These are phyloP conservation scores for Bungarus multicinctus DNA, from an alignment of 2,113 vertebrate genomes.

Conservation along the genomic window DNA sequence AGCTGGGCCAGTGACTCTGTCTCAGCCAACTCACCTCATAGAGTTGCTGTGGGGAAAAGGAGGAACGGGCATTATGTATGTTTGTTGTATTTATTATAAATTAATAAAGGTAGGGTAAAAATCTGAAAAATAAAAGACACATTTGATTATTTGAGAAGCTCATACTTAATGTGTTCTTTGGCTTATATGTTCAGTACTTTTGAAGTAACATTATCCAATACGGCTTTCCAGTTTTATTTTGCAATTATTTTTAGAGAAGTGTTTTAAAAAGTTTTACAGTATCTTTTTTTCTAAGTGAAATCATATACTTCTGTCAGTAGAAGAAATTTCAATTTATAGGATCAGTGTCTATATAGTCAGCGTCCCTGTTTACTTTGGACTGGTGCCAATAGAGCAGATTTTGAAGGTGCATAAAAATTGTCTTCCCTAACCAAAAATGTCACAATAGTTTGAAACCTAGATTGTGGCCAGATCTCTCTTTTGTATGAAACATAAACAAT, in stretches of 20 bases:
- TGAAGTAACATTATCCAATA: neutral
- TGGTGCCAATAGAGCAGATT: neutral
- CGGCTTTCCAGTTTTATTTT: neutral
- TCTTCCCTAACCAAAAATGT: neutral
- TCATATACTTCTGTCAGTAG: neutral
- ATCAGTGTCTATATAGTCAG: neutral
- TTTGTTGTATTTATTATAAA: neutral
- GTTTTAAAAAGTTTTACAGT: neutral
- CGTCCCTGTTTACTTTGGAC: too few species aligned
- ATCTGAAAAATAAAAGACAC: neutral
- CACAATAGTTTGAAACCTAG: neutral
- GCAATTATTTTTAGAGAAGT: neutral
- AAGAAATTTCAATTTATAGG: neutral
- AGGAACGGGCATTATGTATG: too few species aligned
- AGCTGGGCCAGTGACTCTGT: neutral
- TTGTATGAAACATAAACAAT: neutral
- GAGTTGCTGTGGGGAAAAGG: neutral
- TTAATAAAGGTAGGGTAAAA: neutral
- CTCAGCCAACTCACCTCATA: neutral
- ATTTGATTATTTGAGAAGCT: neutral
- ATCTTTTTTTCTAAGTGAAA: neutral
- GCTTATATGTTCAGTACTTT: neutral
- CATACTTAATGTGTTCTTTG: neutral
- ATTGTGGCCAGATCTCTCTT: neutral
- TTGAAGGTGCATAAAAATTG: neutral